Base-by-base conservation (phyloP, 2,797 vertebrate species). In the Psittacula echo region DNA sequence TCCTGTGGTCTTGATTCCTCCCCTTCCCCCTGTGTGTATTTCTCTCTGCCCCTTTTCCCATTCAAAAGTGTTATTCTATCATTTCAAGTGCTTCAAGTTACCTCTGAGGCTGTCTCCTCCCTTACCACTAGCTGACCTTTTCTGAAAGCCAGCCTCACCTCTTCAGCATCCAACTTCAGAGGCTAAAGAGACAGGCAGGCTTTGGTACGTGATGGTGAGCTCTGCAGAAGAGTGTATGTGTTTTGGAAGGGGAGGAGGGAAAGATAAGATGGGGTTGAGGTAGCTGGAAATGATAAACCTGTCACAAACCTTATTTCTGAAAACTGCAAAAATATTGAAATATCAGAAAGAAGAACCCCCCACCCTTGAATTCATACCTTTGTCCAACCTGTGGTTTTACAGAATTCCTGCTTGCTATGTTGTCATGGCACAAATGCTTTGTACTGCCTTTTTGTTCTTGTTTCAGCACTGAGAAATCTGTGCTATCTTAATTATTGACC, bases 401-500 rank as follows among this genome's bases (percentile, higher is more conserved):
- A 72, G 65, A 23, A 47, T 65, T 48, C 45, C 61, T 91, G 29
- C 87, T 68, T 51, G 79, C 83, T 54, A 1, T 0, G 32, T 85
- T 94, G 88, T 68, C 77, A n/a, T 24, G 75, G 83, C 56, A 23
- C 83, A 44, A 65, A 65, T 51, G 67, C 53, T 87, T 79, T 89
- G 80, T 92, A 51, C 86, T 94, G 80, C 68, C 47, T 95, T 94
- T 81, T 45, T 91, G 77, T 79, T 96, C 87, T 67, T 70, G 51
- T 65, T 90, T 61, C 89, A 81, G 74, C 0, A 0, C 13, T 85
- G 80, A 94, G 91, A 91, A 47, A 51, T 85, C 90, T 83, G 51
- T 91, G 91, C 86, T 79, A 17, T 71, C 91, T 94, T 92, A 93
- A 96, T 96, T 47, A 95, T 94, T 94, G 93, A 93, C 91, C 86